Percentiles rank a stretch among this genome's conserved stretches.
These are phyloP conservation scores for Tiliacea aurago DNA, from an alignment of 2,888 invertebrate genomes.

Conservation along the genomic window DNA sequence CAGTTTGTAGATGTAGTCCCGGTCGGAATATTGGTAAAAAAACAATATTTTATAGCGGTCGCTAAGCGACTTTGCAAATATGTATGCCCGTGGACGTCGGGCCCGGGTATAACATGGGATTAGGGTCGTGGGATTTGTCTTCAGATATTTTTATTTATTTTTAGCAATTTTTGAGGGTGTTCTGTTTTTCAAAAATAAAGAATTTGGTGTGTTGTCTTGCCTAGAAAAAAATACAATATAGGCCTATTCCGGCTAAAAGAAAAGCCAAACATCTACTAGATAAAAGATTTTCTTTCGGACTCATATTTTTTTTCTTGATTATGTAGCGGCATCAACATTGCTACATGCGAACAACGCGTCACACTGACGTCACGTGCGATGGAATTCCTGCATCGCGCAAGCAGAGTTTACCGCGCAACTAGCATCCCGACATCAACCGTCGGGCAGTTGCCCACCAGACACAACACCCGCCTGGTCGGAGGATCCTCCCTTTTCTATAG, in stretches of 20 bases:
- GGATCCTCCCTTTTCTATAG: too few relatives aligned
- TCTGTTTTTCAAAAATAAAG: neutral
- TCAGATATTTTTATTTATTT: constrained; percentile 45
- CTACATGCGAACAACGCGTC: too few relatives aligned
- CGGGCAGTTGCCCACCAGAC: too few relatives aligned
- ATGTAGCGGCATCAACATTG: too few relatives aligned
- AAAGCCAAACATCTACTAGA: too few relatives aligned
- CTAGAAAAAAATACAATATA: neutral
- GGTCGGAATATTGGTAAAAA: constrained; percentile 83
- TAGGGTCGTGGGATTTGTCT: constrained; percentile 55
- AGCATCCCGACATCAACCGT: too few relatives aligned
- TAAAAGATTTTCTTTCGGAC: neutral
- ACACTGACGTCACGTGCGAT: too few relatives aligned
- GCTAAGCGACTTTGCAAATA: constrained; percentile 82
- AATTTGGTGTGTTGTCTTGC: neutral
- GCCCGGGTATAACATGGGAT: constrained; percentile 49
- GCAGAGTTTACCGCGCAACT: too few relatives aligned
- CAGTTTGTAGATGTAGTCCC: constrained; percentile 72
- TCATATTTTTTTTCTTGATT: neutral
- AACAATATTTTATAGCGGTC: constrained; percentile 87
- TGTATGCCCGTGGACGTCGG: constrained; percentile 78
- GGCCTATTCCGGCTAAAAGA: too few relatives aligned
- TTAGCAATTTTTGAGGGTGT: neutral
- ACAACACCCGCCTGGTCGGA: too few relatives aligned
- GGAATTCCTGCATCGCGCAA: too few relatives aligned